Evolutionary conservation across 2,113 vertebrate species (phyloP), one percentile per base, ranked within the genome.

Genomic region (Myrmecophaga tridactyla): DNA sequence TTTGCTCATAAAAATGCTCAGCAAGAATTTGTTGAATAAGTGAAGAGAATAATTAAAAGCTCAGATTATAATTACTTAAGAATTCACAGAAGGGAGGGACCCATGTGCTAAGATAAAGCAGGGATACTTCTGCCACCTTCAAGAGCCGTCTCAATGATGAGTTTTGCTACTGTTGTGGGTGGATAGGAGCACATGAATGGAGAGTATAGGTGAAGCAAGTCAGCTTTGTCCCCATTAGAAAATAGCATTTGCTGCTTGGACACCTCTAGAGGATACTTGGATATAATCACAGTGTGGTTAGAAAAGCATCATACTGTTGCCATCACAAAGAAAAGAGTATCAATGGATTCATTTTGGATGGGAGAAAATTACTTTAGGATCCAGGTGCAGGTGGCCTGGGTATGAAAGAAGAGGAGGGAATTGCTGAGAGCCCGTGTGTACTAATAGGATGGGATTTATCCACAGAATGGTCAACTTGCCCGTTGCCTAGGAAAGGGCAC

Each of bases 401-500:
- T 14, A 41, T 0, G 18, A 58, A 3, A 10, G 36, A 39, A 53
- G 34, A 92, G 67, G 39, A 67, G 21, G 63, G 25, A 29, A 58
- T 20, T 23, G 14, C 53, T 31, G 72, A 83, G 27, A 73, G 62
- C 77, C 63, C 15, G 1, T 1, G 8, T 23, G 6, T 63, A 48
- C 80, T 76, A 58, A 85, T 0, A 69, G 31, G 36, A 91, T 39
- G 75, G 83, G 75, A 72, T 76, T 96, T 27, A 83, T 83, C 58
- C 27, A 39, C 65, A 82, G 82, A 70, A 39, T 7, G 76, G 97
- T 93, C 95, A 86, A 58, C 69, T 78, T 86, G 92, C 46, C 58
- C 34, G 27, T 86, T 90, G 75, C 94, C 94, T 86, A 67, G 95
- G 92, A 92, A 97, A 97, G 97, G 97, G 96, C 96, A 97, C 96